Evolutionary conservation across 2,888 invertebrate species (phyloP).

Genomic region (Caenorhabditis plicata): DNA sequence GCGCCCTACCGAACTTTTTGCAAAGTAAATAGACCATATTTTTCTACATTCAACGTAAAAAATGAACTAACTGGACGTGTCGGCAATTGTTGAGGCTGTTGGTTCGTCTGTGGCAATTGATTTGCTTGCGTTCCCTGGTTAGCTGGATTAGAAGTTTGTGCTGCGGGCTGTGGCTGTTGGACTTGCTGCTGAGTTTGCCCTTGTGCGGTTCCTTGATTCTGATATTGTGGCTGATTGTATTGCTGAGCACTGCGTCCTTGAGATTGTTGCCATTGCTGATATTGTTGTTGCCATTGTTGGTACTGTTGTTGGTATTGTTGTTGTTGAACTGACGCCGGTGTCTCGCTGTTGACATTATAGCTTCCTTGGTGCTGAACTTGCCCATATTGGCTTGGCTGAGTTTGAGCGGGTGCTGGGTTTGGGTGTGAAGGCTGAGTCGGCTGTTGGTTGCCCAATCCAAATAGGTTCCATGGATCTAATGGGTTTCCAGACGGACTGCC

Average conservation of each 20-base stretch:
- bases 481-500: slow-evolving; percentile 11
- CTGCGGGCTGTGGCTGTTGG: slow-evolving; percentile 5
- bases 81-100: slow-evolving; percentile 6
- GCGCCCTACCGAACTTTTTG: too few species aligned
- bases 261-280: slow-evolving; percentile 11
- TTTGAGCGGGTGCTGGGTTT: slow-evolving; percentile 22
- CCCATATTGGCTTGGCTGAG: slow-evolving; percentile 31
- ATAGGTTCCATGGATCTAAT: slow-evolving; percentile 44
- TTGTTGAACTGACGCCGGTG: slow-evolving; percentile 8
- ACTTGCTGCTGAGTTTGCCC: slow-evolving; percentile 10
- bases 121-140: too few species aligned
- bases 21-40: too few species aligned
- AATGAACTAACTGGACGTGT: not conserved
- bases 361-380: slow-evolving; percentile 33
- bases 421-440: too few species aligned
- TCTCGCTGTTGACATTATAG: slow-evolving; percentile 17
- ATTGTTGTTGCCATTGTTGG: slow-evolving; percentile 13
- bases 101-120: slow-evolving; percentile 13
- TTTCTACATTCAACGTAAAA: too few species aligned
- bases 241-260: too few species aligned
- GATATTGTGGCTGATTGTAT: slow-evolving; percentile 12
- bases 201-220: too few species aligned
- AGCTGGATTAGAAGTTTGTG: slow-evolving; percentile 1
- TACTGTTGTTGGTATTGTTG: slow-evolving; percentile 14
- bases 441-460: slow-evolving; percentile 16